phyloP scores from a whole-genome alignment of 2,113 vertebrate species.

The Oreotrochilus melanogaster region DNA sequence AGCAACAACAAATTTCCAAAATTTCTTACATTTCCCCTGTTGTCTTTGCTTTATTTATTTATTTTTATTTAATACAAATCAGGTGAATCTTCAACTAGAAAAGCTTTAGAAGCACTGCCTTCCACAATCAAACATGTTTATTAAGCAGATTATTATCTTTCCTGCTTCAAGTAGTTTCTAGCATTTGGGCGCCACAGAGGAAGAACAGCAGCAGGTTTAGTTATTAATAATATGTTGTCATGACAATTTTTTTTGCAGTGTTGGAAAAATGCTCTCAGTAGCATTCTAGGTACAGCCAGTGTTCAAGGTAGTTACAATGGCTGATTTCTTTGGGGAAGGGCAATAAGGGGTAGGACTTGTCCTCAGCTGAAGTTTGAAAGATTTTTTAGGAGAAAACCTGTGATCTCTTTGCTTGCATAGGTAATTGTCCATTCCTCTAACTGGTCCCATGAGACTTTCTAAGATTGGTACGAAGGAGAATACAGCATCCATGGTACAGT shows the following conservation, averaged over 20 bases:
- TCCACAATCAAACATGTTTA: slow-evolving; percentile 32
- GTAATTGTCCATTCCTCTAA: neutral
- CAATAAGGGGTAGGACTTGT: neutral
- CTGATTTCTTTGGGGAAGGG: neutral
- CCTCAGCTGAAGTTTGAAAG: neutral
- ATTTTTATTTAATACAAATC: neutral
- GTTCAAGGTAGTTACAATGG: slow-evolving; percentile 1
- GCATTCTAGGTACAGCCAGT: slow-evolving; percentile 14
- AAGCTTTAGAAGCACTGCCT: slow-evolving; percentile 12
- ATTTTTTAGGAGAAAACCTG: neutral
- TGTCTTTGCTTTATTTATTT: neutral
- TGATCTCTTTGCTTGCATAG: neutral
- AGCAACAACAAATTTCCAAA: neutral
- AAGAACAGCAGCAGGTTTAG: slow-evolving; percentile 56
- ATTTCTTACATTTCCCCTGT: neutral
- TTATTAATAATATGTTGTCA: slow-evolving; percentile 75
- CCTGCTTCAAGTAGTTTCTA: slow-evolving; percentile 46
- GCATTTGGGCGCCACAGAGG: slow-evolving; percentile 43
- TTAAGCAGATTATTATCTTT: slow-evolving; percentile 52
- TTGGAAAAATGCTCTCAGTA: slow-evolving; percentile 38
- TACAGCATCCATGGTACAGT: neutral
- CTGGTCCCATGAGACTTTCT: neutral
- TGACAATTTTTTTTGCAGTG: slow-evolving; percentile 61
- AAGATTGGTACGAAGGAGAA: neutral
- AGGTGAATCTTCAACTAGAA: neutral